phyloP scores from a whole-genome alignment of 2,113 vertebrate species.

The Pteropus alecto region DNA sequence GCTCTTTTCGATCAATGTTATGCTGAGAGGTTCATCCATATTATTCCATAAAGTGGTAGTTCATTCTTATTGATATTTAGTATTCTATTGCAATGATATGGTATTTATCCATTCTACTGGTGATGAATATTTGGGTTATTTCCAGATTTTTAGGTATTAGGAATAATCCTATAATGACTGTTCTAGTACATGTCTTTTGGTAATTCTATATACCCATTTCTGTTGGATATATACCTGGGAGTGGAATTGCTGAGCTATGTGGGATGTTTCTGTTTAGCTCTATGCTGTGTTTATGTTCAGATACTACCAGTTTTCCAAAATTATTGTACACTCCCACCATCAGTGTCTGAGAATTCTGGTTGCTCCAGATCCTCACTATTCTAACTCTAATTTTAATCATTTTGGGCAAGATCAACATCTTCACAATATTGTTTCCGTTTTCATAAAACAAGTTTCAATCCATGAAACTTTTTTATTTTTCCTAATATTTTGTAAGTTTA shows the following conservation, averaged over 20 bases:
- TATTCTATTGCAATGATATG: not conserved
- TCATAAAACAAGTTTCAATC: not conserved
- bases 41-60: not conserved
- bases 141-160: not conserved
- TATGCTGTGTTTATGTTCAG: not conserved
- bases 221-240: not conserved
- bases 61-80: not conserved
- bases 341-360: not conserved
- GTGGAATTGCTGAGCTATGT: not conserved
- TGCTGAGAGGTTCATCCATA: not conserved
- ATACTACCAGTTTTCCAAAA: not conserved
- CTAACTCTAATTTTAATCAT: not conserved
- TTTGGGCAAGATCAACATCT: not conserved
- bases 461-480: not conserved
- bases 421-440: not conserved
- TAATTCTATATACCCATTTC: not conserved
- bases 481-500: not conserved
- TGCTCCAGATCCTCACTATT: not conserved
- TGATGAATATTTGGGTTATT: not conserved
- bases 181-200: not conserved
- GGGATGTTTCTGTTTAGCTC: not conserved
- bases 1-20: not conserved
- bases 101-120: not conserved
- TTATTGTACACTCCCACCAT: not conserved
- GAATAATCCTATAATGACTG: not conserved